phyloP scores from a whole-genome alignment of 2,113 vertebrate species.

The Prionailurus bengalensis region DNA sequence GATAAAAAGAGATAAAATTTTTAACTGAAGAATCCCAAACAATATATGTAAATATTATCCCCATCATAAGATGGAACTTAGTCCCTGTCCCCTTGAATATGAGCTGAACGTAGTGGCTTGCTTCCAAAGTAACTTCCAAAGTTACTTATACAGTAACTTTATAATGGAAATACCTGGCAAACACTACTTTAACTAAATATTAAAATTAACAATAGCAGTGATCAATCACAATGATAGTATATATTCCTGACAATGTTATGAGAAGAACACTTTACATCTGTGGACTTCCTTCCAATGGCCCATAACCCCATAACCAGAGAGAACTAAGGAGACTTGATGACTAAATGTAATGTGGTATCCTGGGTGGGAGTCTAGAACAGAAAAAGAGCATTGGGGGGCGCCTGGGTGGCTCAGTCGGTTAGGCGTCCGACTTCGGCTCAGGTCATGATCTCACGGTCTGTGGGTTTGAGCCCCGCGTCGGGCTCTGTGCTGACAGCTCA shows the following conservation, averaged over 20 bases:
- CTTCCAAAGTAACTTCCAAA: not conserved
- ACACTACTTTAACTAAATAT: not conserved
- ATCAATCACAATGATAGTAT: not conserved
- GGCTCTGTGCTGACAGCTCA: too few relatives aligned
- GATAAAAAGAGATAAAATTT: not conserved
- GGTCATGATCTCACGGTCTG: too few relatives aligned
- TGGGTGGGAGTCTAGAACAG: too few relatives aligned
- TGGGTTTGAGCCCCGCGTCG: too few relatives aligned
- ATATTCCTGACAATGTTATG: not conserved
- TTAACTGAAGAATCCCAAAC: not conserved
- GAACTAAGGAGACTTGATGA: too few relatives aligned
- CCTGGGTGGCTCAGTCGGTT: too few relatives aligned
- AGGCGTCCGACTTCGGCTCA: too few relatives aligned
- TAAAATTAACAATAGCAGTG: not conserved
- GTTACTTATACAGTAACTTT: not conserved
- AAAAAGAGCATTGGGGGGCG: not conserved
- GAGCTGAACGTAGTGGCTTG: not conserved
- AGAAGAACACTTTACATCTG: not conserved
- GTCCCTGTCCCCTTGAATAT: not conserved
- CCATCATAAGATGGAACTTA: not conserved
- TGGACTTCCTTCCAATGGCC: not conserved
- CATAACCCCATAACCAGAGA: not conserved
- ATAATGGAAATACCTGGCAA: not conserved
- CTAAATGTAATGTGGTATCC: too few relatives aligned
- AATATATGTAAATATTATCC: not conserved